Evolutionary conservation across 2,888 invertebrate genomes (phyloP).

Genomic region (Tetramorium bicarinatum): DNA sequence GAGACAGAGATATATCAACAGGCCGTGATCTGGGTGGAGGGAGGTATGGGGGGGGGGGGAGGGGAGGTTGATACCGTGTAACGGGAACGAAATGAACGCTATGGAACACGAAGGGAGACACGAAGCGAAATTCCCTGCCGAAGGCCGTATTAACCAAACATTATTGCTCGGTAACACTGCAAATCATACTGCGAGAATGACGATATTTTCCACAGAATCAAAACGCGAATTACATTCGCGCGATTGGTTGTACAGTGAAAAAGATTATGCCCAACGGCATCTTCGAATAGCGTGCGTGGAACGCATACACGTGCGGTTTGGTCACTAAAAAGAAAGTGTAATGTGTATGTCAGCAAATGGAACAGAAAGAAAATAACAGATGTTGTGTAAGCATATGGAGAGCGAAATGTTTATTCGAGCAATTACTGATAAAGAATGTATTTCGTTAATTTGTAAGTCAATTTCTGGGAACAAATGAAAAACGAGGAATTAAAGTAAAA

Average conservation of each 20-base stretch:
- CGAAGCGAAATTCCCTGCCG: constrained; percentile 16
- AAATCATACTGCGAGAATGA: constrained; percentile 43
- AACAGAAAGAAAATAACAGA: not conserved
- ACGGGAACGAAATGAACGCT: constrained; percentile 27
- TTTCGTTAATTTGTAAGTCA: not conserved
- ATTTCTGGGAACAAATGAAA: not conserved
- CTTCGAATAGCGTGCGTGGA: constrained; percentile 19
- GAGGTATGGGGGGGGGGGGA: no score
- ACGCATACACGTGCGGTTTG: not conserved
- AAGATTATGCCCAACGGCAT: constrained; percentile 19
- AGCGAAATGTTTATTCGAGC: not conserved
- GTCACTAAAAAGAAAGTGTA: not conserved
- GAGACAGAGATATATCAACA: constrained; percentile 59
- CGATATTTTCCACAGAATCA: constrained; percentile 37
- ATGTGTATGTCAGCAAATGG: not conserved
- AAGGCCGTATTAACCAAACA: constrained; percentile 42
- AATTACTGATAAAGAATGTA: not conserved
- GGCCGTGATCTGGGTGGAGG: constrained; percentile 23
- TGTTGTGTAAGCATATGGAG: no score
- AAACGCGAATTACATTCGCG: constrained; percentile 20
- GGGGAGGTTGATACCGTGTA: constrained; percentile 41
- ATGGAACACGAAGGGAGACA: constrained; percentile 45
- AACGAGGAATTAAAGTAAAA: not conserved
- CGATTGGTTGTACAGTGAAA: constrained; percentile 10
- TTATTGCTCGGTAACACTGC: constrained; percentile 37